phyloP scores from a whole-genome alignment of 1,140 invertebrate species.

The Drosophila watanabei region DNA sequence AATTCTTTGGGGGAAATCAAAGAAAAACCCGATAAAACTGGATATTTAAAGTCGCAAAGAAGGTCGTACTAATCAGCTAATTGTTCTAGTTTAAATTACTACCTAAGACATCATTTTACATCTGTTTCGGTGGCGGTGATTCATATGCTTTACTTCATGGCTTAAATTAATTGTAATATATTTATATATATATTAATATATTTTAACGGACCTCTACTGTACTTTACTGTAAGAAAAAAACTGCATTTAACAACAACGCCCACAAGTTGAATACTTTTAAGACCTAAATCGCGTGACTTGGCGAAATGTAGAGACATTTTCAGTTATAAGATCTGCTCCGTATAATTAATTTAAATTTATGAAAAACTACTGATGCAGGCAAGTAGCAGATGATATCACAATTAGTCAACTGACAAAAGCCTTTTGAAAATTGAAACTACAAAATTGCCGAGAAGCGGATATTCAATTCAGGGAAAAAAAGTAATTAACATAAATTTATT shows the following conservation, averaged over 20 bases:
- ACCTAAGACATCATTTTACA: slow-evolving; percentile 20
- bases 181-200: too few relatives aligned
- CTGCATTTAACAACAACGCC: slow-evolving; percentile 60
- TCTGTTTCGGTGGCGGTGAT: slow-evolving; percentile 23
- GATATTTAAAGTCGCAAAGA: slow-evolving; percentile 3
- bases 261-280: slow-evolving; percentile 26
- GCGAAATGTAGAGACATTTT: slow-evolving; percentile 24
- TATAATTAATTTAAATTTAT: slow-evolving; percentile 77
- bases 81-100: slow-evolving; percentile 6
- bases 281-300: slow-evolving; percentile 41
- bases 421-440: slow-evolving; percentile 31
- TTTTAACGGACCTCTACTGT: too few relatives aligned
- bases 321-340: slow-evolving; percentile 32
- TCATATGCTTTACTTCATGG: slow-evolving; percentile 24
- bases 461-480: slow-evolving; percentile 45
- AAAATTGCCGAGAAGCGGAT: slow-evolving; percentile 37
- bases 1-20: slow-evolving; percentile 8
- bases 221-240: slow-evolving; percentile 29
- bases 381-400: slow-evolving; percentile 67
- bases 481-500: slow-evolving; percentile 61
- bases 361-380: slow-evolving; percentile 42
- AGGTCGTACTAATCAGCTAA: slow-evolving; percentile 7
- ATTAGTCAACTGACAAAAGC: slow-evolving; percentile 53
- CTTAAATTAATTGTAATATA: slow-evolving; percentile 21
- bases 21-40: slow-evolving; percentile 22